phyloP scores from a whole-genome alignment of 2,888 invertebrate genomes.

The Agonopterix alstromeriana region DNA sequence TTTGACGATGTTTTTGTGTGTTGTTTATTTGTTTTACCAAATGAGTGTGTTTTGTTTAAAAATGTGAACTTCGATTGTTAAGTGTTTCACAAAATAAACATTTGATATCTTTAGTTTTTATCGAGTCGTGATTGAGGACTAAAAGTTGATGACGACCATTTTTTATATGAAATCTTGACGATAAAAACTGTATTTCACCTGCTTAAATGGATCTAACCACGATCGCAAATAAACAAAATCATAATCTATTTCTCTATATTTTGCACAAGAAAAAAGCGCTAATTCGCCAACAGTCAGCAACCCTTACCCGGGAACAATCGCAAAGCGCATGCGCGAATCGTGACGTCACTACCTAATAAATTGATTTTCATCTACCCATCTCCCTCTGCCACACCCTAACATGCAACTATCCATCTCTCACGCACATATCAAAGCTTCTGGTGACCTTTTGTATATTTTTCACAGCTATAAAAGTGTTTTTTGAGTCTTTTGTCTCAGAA shows the following conservation, averaged over 20 bases:
- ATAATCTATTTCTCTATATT: background rate
- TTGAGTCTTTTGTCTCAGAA: conserved; percentile 59
- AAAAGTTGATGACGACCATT: too few relatives aligned
- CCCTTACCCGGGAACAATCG: conserved; percentile 54
- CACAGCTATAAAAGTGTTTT: conserved; percentile 53
- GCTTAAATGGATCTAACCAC: too few relatives aligned
- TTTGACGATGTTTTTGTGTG: background rate
- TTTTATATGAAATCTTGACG: too few relatives aligned
- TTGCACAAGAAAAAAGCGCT: conserved; percentile 13
- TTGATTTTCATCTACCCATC: conserved; percentile 70
- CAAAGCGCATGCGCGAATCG: conserved; percentile 59
- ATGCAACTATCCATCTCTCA: conserved; percentile 25
- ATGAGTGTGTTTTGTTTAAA: too few relatives aligned
- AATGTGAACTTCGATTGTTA: too few relatives aligned
- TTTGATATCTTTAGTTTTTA: too few relatives aligned
- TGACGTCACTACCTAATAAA: conserved; percentile 77
- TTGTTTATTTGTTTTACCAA: background rate
- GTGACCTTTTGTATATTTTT: conserved; percentile 72
- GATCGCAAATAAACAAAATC: too few relatives aligned
- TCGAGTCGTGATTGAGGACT: too few relatives aligned
- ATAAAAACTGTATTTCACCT: too few relatives aligned
- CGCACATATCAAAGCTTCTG: conserved; percentile 49
- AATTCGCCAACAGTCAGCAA: conserved; percentile 34
- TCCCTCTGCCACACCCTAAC: conserved; percentile 14
- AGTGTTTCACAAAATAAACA: too few relatives aligned